Percentiles rank a stretch among this genome's conserved stretches.
phyloP scores from a whole-genome alignment of 2,113 vertebrate species.

The Megaceryle maxima region DNA sequence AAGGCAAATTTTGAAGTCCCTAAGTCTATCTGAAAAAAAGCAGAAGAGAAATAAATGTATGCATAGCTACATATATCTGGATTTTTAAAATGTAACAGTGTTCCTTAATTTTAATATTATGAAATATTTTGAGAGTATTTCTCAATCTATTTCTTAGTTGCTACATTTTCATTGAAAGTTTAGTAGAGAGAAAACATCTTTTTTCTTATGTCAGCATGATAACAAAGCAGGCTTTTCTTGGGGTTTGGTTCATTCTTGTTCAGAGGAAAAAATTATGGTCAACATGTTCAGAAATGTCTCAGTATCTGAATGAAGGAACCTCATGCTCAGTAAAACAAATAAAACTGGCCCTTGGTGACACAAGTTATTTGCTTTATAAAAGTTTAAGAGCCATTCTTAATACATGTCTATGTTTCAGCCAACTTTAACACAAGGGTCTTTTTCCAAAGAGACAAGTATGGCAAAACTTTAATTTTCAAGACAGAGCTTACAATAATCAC shows the following conservation, averaged over 20 bases:
- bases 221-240: neutral
- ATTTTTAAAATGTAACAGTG: neutral
- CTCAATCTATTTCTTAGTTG: neutral
- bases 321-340: neutral
- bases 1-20: neutral
- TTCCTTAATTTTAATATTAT: neutral
- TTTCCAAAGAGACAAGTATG: neutral
- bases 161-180: neutral
- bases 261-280: neutral
- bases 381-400: neutral
- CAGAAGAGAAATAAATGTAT: neutral
- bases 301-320: neutral
- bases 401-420: neutral
- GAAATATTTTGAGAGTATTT: neutral
- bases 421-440: accelerated
- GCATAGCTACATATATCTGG: neutral
- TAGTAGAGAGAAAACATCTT: neutral
- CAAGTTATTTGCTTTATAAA: neutral
- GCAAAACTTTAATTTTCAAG: neutral
- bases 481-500: neutral
- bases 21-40: neutral
- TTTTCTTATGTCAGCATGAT: neutral
- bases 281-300: neutral
- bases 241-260: neutral
- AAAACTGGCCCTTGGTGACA: neutral